Evolutionary conservation across 1,140 invertebrate genomes (phyloP).

Genomic region (Ylistrum balloti): DNA sequence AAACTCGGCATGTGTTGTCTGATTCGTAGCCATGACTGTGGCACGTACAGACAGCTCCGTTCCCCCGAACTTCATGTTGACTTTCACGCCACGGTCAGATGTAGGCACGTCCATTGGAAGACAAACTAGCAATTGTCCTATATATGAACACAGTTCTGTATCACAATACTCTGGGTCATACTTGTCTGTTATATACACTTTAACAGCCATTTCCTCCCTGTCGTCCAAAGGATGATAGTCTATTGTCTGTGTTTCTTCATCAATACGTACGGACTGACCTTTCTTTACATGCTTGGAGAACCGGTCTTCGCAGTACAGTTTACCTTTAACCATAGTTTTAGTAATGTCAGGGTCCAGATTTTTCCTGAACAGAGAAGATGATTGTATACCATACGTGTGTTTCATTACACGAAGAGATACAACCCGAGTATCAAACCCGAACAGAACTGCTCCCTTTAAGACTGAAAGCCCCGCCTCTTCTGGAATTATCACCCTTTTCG

Average conservation of each 20-base stretch:
- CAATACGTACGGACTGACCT: neutral
- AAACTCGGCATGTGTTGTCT: conserved; percentile 52
- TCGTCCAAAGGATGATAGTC: neutral
- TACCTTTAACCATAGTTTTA: conserved; percentile 21
- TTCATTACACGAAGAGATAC: neutral
- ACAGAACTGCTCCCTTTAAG: conserved; percentile 44
- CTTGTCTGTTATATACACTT: conserved; percentile 55
- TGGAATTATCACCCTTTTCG: conserved; percentile 8
- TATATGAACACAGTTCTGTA: conserved; percentile 51
- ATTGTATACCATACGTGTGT: neutral
- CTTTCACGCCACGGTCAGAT: conserved; percentile 52
- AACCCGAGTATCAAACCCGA: neutral
- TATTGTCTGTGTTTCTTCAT: neutral
- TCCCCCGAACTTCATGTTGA: conserved; percentile 64
- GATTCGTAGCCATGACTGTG: conserved; percentile 47
- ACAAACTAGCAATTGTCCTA: conserved; percentile 60
- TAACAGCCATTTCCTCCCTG: conserved; percentile 42
- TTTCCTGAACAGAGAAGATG: neutral
- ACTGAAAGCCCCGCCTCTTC: neutral
- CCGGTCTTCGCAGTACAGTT: neutral
- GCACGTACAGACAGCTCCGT: conserved; percentile 64
- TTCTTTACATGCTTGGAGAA: neutral
- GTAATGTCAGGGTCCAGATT: neutral
- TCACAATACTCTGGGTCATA: conserved; percentile 57
- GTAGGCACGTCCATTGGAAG: conserved; percentile 49